Base-by-base conservation (phyloP, 2,888 invertebrate species). In the Phyllotreta striolata region DNA sequence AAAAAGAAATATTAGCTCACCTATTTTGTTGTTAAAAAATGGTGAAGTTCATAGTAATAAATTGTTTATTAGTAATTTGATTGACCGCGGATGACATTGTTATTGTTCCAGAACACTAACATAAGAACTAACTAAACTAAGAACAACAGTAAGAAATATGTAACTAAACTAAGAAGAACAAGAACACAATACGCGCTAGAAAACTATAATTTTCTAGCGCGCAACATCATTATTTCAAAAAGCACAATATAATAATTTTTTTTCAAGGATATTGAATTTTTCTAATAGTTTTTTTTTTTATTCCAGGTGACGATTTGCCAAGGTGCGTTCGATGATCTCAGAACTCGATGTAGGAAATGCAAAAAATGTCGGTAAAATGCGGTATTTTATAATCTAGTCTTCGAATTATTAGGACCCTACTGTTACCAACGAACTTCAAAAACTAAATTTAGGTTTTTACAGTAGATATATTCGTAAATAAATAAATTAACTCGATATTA, bases 381-480 rank as follows among this genome's bases (percentile, higher is more conserved):
- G 59, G 59, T 59, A 49, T 49, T 49, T n/a, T 1, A 41, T 39
- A 51, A 59, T 59, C 59, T 59, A 59, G 59, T 59, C 59, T 37
- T 59, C 13, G 14, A 58, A 58, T 13, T 34, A 39, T 7, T 12
- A 51, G 37, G 51, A 59, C 41, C 58, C 58, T 49, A 58, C 35
- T 34, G 44, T 51, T 51, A 41, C 59, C 51, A 41, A 24, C 6
- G 35, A 44, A 43, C 12, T 35, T 47, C 8, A 47, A 24, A 24
- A 24, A 24, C 24, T 24, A 24, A 24, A 24, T 24, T 24, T 24
- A 24, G 24, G 24, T 24, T 24, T 24, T 24, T 24, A 24, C 9
- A 41, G 10, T 41, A 41, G 10, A 41, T 41, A n/a, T 41, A 41
- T 10, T 41, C 10, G 9, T 41, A 41, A 41, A 9, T 9, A 41